Base-by-base conservation (phyloP, 2,888 invertebrate species). In the Sericinus montela region DNA sequence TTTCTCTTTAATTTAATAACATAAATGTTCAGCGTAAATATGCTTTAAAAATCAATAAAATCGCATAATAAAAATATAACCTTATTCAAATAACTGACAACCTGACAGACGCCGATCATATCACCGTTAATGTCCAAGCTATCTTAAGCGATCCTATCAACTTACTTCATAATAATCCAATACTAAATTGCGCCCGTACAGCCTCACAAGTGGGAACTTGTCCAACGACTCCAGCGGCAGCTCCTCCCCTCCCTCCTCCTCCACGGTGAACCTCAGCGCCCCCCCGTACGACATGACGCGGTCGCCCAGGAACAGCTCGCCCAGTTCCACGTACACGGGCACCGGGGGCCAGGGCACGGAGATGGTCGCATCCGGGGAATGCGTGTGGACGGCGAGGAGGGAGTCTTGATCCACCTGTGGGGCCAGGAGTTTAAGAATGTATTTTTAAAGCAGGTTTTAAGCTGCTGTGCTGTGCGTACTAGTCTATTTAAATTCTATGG, bases 261-360 rank as follows among this genome's bases (percentile, higher is more conserved):
- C 91, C 0, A 94, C 91, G 1, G 91, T 90, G 73, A 98, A 98
- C 55, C 94, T 90, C 40, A 99, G 82, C 55, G 92, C 92, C 3
- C 98, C 98, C 19, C 97, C 97, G 79, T 99, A 99, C 15, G 98
- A 97, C 54, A 94, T 91, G 11, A 96, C 93, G 74, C 94, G 89
- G 80, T 99, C 99, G 0, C 97, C 97, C 10, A 94, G 91, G 76
- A 98, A 96, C 45, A 92, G 90, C 8, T 91, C 88, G 0, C 97
- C 96, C 11, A 99, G 83, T 62, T 92, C 92, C 93, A 96, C 95
- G 80, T 97, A 97, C 15, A 97, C 88, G 0, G 96, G 95, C 0
- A 79, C 82, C 0, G 86, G 68, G 67, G 92, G 75, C 91, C 91
- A 69, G 10, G 86, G 85, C 0, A 85, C 68, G 0, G 83, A 66